These are phyloP conservation scores for Ophion obscuratus DNA, from an alignment of 2,888 invertebrate species.

Conservation along the genomic window DNA sequence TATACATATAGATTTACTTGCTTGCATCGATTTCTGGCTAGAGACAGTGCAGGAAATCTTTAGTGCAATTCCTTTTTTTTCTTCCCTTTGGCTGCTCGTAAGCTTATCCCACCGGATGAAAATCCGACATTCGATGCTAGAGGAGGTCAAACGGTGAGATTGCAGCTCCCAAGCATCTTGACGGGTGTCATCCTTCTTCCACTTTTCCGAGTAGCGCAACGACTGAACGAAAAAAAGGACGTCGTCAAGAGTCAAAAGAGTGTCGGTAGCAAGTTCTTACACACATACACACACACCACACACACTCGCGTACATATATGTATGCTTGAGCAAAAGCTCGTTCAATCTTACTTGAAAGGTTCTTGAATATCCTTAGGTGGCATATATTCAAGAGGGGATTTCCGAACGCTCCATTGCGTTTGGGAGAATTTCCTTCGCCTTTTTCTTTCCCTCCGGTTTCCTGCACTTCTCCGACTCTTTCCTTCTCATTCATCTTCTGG, in stretches of 20 bases:
- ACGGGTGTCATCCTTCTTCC: constrained; percentile 40
- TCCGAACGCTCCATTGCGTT: constrained; percentile 53
- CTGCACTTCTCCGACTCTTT: constrained; percentile 7
- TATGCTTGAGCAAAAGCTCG: constrained; percentile 34
- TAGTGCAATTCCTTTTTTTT: constrained; percentile 30
- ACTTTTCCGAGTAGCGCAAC: constrained; percentile 18
- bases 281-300: neutral
- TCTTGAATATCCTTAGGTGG: constrained; percentile 54
- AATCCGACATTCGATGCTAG: constrained; percentile 43
- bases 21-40: constrained; percentile 17
- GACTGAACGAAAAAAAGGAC: constrained; percentile 38
- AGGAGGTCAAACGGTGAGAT: constrained; percentile 39
- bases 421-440: constrained; percentile 38
- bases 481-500: constrained; percentile 11
- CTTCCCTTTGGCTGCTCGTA: constrained; percentile 4
- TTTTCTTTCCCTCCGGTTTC: constrained; percentile 22
- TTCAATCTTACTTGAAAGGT: constrained; percentile 63
- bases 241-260: constrained; percentile 33
- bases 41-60: constrained; percentile 19
- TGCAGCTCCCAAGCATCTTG: constrained; percentile 38
- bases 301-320: constrained; percentile 2
- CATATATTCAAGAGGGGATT: constrained; percentile 42
- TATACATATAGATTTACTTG: neutral
- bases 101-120: constrained; percentile 41
- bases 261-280: constrained; percentile 7